A percentile compares a stretch with the other conserved stretches of the same genome.
phyloP scores from a whole-genome alignment of 1,140 invertebrate species.

The Nylanderia fulva region DNA sequence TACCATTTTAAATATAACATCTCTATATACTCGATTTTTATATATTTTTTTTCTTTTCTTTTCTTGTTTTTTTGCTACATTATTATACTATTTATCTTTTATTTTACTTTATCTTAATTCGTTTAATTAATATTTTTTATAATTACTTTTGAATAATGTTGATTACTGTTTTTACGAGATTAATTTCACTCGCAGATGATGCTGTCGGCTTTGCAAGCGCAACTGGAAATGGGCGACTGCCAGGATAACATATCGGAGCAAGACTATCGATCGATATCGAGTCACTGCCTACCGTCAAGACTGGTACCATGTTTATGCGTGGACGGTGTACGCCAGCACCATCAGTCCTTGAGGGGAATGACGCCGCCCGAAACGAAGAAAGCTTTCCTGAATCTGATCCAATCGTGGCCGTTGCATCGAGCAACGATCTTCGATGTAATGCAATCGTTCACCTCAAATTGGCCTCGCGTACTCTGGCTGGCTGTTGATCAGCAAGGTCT shows the following conservation, averaged over 20 bases:
- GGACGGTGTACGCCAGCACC: constrained; percentile 94
- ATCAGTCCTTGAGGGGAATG: constrained; percentile 95
- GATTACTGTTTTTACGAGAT: too few species aligned
- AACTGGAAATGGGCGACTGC: constrained; percentile 96
- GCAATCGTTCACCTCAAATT: constrained; percentile 98
- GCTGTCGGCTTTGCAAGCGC: constrained; percentile 96
- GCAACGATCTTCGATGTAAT: constrained; percentile 98
- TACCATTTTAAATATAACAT: background rate
- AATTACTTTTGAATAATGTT: too few species aligned
- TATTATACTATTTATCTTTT: too few species aligned
- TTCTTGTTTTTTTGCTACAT: too few species aligned
- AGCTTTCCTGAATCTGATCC: constrained; percentile 96
- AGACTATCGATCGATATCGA: constrained; percentile 91
- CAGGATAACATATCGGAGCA: constrained; percentile 86
- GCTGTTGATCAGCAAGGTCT: constrained; percentile 97
- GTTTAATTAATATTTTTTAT: background rate
- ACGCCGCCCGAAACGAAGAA: constrained; percentile 94
- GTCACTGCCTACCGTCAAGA: constrained; percentile 93
- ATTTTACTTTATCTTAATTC: too few species aligned
- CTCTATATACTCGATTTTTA: background rate
- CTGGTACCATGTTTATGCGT: constrained; percentile 90
- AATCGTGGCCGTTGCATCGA: constrained; percentile 96
- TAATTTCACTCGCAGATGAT: constrained; percentile 90
- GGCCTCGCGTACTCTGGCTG: constrained; percentile 96
- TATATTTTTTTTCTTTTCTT: background rate